phyloP scores from a whole-genome alignment of 2,113 vertebrate genomes.

The Oriolus oriolus region DNA sequence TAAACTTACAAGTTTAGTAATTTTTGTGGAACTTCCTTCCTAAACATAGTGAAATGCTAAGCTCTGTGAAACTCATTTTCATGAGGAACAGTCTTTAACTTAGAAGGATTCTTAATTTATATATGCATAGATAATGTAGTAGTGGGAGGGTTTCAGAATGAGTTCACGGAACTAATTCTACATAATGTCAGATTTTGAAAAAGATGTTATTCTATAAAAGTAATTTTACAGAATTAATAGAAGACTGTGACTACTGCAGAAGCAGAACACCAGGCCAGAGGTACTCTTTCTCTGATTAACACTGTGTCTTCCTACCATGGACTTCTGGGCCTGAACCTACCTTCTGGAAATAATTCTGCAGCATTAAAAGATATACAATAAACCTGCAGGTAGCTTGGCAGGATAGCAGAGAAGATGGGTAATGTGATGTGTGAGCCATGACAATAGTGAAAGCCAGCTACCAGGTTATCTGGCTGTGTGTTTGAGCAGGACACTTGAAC shows the following conservation, averaged over 20 bases:
- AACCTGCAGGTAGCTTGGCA: not conserved
- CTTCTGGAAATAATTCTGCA: not conserved
- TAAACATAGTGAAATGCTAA: not conserved
- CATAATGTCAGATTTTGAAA: not conserved
- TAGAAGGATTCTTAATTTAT: not conserved
- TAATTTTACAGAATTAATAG: not conserved
- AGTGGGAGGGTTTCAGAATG: not conserved
- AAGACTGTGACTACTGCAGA: not conserved
- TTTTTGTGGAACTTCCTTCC: not conserved
- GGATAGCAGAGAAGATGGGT: not conserved
- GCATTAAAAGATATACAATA: not conserved
- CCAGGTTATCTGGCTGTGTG: not conserved
- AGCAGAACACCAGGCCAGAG: not conserved
- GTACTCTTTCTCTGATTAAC: not conserved
- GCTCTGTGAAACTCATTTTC: not conserved
- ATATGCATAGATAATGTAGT: not conserved
- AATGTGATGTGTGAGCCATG: not conserved
- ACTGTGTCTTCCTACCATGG: not conserved
- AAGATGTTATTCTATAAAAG: not conserved
- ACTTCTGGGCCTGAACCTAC: not conserved
- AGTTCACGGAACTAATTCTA: not conserved
- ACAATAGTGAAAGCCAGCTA: not conserved
- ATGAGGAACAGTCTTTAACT: not conserved
- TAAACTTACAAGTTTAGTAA: not conserved
- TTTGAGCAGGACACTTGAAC: not conserved